Percentiles rank a stretch among this genome's conserved stretches.
Evolutionary conservation across 2,113 vertebrate species (phyloP).

Genomic region (Rhadina sibilatrix): DNA sequence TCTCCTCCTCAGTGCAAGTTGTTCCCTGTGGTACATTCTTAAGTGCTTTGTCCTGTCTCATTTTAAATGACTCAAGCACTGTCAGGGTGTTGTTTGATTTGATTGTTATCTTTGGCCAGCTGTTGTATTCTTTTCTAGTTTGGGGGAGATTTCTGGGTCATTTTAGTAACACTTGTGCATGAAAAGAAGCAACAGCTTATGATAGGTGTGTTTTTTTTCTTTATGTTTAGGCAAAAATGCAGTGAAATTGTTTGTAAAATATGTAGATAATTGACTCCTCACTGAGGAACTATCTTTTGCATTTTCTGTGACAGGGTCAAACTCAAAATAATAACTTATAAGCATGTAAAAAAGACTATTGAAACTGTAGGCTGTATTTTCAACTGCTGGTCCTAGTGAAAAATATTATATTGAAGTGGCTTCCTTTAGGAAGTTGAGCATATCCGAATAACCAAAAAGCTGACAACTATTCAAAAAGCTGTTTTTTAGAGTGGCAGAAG

Average conservation of each 20-base stretch:
- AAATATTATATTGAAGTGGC: not conserved
- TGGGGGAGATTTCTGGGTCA: conserved; percentile 1
- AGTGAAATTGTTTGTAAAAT: not conserved
- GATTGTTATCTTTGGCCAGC: conserved; percentile 64
- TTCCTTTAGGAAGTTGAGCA: not conserved
- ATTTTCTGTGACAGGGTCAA: not conserved
- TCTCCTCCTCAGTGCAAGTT: conserved; percentile 61
- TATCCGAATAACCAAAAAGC: not conserved
- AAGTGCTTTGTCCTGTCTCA: conserved; percentile 66
- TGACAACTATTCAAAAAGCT: not conserved
- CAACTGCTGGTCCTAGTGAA: not conserved
- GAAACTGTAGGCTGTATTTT: not conserved
- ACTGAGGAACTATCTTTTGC: not conserved
- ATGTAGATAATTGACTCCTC: not conserved
- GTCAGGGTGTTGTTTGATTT: conserved; percentile 70
- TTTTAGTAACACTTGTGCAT: not conserved
- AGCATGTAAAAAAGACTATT: not conserved
- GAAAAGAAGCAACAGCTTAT: conserved; percentile 8
- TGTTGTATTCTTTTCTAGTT: conserved; percentile 12
- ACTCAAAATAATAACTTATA: not conserved
- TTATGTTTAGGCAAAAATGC: not conserved
- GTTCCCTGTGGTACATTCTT: conserved; percentile 66
- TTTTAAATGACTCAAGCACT: conserved; percentile 65
- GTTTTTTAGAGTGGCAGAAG: not conserved
- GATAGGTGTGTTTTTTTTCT: not conserved